Evolutionary conservation across 1,140 invertebrate genomes (phyloP), one percentile per base, ranked within the genome.

Genomic region (Dreissena rostriformis): DNA sequence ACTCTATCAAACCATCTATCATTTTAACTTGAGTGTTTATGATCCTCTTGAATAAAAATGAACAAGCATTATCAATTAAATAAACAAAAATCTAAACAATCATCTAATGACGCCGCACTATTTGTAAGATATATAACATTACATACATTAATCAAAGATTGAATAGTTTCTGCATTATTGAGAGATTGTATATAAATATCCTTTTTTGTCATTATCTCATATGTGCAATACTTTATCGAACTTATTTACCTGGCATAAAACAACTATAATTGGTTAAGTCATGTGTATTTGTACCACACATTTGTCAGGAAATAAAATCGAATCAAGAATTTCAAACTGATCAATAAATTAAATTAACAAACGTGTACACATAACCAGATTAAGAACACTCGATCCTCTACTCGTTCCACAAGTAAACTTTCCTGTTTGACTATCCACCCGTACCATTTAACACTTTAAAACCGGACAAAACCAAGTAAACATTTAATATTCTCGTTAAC

Each of bases 391-490:
- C 29, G 22, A 28, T 22, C 73, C 73, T 22, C 12, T n/a, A 29
- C 19, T 26, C 22, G 57, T 75, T 61, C 61, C 53, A 77, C 29
- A 77, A 22, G 61, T 77, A 51, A 66, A 77, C 29, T 77, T 66
- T 49, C 63, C 57, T n/a, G 49, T n/a, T 1, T 49, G 12, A n/a
- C 14, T 29, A 66, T 77, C 57, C 52, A 11, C 51, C 19, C 63
- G 57, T 29, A 12, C 75, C 63, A 66, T 65, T 77, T 6, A 49
- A 28, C 22, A 65, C 52, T 63, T 65, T 14, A 19, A 77, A n/a
- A 6, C 14, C 8, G 24, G 28, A 49, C 14, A n/a, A 77, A 66
- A 66, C 67, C 53, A 49, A 77, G 15, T 17, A 77, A 26, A 22
- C 19, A 66, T 63, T 51, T 61, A 8, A 61, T 61, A 77, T 65